A percentile compares a stretch with the other conserved stretches of the same genome.
Conservation (phyloP, 2,113 vertebrate species). For the Petromus typicus region DNA sequence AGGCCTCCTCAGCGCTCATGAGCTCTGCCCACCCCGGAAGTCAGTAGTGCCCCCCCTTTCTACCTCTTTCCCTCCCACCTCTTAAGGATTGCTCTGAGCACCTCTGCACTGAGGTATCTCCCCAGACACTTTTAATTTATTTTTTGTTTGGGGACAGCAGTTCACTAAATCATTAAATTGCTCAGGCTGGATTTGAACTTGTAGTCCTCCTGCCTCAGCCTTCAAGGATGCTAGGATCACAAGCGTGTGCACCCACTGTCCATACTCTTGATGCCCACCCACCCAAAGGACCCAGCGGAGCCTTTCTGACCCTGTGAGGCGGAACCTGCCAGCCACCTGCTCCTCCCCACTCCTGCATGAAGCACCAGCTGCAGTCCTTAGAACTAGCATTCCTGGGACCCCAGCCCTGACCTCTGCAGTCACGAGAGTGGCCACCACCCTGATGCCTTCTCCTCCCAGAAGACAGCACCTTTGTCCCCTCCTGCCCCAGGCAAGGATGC, state of each 20-base stretch:
- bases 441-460: not conserved
- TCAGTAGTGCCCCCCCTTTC: too few species aligned
- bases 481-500: not conserved
- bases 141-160: too few species aligned
- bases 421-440: not conserved
- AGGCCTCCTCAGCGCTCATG: not conserved
- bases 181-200: not conserved
- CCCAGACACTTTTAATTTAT: too few species aligned
- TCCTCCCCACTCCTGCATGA: not conserved
- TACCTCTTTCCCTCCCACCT: too few species aligned
- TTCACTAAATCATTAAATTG: not conserved
- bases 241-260: not conserved
- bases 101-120: not conserved
- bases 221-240: not conserved
- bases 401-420: not conserved
- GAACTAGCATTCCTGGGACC: not conserved
- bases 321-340: not conserved
- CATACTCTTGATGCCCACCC: not conserved
- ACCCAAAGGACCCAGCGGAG: rapidly evolving
- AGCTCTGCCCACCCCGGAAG: too few species aligned
- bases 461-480: not conserved
- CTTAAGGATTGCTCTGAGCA: not conserved
- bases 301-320: too few species aligned
- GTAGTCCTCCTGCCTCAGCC: not conserved
- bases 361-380: rapidly evolving